Evolutionary conservation across 2,113 vertebrate genomes (phyloP).

Genomic region (Mesembrinibis cayennensis): DNA sequence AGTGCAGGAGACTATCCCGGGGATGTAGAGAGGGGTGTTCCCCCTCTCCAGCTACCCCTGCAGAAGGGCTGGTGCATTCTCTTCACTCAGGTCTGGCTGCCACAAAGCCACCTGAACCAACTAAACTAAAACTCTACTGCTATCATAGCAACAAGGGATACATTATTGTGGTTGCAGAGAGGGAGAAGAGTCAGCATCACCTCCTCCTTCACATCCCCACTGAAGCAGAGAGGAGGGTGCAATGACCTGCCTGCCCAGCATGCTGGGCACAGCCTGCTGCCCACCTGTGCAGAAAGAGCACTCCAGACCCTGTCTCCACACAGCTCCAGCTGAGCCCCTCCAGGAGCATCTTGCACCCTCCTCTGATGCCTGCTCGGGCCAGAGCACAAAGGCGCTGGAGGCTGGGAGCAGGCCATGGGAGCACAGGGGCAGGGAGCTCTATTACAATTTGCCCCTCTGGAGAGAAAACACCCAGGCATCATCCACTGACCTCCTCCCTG

Average conservation of each 20-base stretch:
- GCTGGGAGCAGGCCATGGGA: not conserved
- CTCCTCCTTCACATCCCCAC: not conserved
- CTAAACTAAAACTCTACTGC: not conserved
- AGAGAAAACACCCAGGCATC: not conserved
- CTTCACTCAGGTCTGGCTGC: not conserved
- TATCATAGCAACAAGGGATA: not conserved
- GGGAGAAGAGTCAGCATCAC: not conserved
- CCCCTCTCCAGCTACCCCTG: not conserved
- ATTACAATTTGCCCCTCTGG: not conserved
- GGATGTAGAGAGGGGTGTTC: not conserved
- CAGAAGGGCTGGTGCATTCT: not conserved
- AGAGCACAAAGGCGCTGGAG: not conserved
- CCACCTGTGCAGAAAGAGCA: not conserved
- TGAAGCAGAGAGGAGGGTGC: not conserved
- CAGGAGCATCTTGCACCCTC: not conserved
- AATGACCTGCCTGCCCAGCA: not conserved
- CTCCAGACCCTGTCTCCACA: not conserved
- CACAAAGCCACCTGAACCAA: not conserved
- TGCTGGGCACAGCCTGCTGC: not conserved
- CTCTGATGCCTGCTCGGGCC: not conserved
- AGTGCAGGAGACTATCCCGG: not conserved
- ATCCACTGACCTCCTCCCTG: not conserved
- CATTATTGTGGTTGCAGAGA: accelerated
- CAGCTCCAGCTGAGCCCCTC: not conserved
- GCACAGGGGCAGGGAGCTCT: not conserved